Evolutionary conservation across 2,113 vertebrate species (phyloP), one percentile per base, ranked within the genome.

Genomic region (Miniopterus natalensis): DNA sequence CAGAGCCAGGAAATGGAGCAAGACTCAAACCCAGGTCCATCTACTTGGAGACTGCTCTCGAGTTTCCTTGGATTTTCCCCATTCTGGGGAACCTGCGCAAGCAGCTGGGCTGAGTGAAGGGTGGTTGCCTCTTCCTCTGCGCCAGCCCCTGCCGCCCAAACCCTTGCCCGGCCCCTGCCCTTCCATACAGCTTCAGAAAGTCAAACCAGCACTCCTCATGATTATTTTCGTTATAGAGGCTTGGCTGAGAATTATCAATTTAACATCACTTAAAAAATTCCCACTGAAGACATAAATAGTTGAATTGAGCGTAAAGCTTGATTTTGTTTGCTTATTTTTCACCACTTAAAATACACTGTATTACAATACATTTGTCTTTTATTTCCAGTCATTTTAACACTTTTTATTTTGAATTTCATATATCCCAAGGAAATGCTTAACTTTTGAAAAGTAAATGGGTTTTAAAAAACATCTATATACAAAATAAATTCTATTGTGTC

Each of bases 191-290:
- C 36, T 36, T 36, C 36, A 36, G 36, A 36, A 36, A 36, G 36
- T 36, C 36, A 36, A 36, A 36, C 36, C 36, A 36, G 36, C 36
- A 36, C 36, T 36, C 36, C 36, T 89, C 27, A 86, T 71, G 68
- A 36, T 79, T 92, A 57, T 92, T 91, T 97, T 78, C 90, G 90
- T 86, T 85, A 73, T 1, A 36, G 45, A 42, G 83, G 40, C 47
- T 88, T 95, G 68, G 29, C 15, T 53, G 49, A 79, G 49, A 89
- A 87, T 47, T 75, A 78, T 17, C 55, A 59, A 66, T 61, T 92
- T 87, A 68, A 86, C 1, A 40, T 55, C 42, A 85, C 31, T 90
- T 80, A 12, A 57, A 77, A 77, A 51, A 49, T 70, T 84, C 25
- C 40, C 90, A 55, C 63, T 88, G 73, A 89, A 92, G 91, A 89